These are phyloP conservation scores for Gonatopus flavifemur DNA, from an alignment of 1,140 invertebrate genomes.

Conservation along the genomic window DNA sequence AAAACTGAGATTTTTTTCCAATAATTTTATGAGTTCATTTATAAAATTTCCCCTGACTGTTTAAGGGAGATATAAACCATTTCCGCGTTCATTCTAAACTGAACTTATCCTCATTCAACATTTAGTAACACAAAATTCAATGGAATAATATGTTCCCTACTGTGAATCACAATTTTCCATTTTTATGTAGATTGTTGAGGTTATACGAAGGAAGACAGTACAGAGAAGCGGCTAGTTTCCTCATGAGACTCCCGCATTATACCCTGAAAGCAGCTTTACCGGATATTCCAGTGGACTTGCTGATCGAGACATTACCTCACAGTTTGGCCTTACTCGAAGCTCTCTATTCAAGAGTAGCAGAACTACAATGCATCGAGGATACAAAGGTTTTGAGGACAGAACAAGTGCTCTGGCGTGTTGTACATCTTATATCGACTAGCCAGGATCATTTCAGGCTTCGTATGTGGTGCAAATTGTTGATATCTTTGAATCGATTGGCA, in stretches of 20 bases:
- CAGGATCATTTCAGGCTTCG: slow-evolving; percentile 35
- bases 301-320: slow-evolving; percentile 85
- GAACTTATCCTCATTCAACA: too few relatives aligned
- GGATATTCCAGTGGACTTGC: slow-evolving; percentile 82
- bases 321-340: slow-evolving; percentile 84
- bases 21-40: too few relatives aligned
- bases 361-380: slow-evolving; percentile 40
- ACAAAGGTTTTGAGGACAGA: slow-evolving; percentile 46
- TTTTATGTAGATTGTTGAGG: slow-evolving; percentile 62
- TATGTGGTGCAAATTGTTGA: slow-evolving; percentile 52
- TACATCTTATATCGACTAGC: slow-evolving; percentile 39
- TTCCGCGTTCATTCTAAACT: too few relatives aligned
- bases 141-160: too few relatives aligned
- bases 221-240: slow-evolving; percentile 75
- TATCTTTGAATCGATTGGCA: slow-evolving; percentile 42
- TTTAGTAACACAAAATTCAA: too few relatives aligned
- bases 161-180: too few relatives aligned
- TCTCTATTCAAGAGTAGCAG: slow-evolving; percentile 61
- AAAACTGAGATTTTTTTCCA: too few relatives aligned
- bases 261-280: slow-evolving; percentile 72
- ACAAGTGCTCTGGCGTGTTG: slow-evolving; percentile 44
- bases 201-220: slow-evolving; percentile 79
- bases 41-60: too few relatives aligned
- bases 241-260: slow-evolving; percentile 72
- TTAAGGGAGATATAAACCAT: too few relatives aligned